phyloP scores from a whole-genome alignment of 2,113 vertebrate species.

The Mormyrus iriodes region DNA sequence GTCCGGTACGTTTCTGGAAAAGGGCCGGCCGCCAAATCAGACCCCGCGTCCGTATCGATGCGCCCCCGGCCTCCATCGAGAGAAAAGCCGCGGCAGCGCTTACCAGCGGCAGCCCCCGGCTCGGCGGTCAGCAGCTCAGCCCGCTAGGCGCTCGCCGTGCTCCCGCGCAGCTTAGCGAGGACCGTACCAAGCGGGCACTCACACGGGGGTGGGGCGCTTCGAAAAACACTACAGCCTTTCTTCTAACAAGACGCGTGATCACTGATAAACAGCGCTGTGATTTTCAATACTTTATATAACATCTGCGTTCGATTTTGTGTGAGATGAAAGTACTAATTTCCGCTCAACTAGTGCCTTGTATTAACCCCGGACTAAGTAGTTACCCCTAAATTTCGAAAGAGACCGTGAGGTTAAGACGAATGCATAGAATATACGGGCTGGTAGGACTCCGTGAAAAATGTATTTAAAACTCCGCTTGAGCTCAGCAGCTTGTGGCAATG shows the following conservation, averaged over 20 bases:
- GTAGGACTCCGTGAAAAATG: neutral
- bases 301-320: neutral
- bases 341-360: neutral
- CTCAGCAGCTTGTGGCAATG: neutral
- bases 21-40: neutral
- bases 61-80: neutral
- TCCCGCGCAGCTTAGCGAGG: conserved; percentile 31
- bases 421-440: neutral
- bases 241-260: neutral
- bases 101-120: neutral
- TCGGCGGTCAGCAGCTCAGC: neutral
- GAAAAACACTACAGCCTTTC: too few species aligned
- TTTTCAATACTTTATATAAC: too few species aligned
- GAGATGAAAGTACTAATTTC: neutral
- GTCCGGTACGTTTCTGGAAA: neutral
- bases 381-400: neutral
- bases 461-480: neutral
- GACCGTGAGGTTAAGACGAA: conserved; percentile 4
- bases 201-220: neutral
- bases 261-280: neutral
- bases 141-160: neutral
- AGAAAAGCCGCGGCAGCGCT: neutral
- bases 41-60: neutral
- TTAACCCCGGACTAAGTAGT: neutral
- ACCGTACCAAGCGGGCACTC: conserved; percentile 18